phyloP scores from a whole-genome alignment of 1,140 invertebrate species.

The Drosophila baimaii region DNA sequence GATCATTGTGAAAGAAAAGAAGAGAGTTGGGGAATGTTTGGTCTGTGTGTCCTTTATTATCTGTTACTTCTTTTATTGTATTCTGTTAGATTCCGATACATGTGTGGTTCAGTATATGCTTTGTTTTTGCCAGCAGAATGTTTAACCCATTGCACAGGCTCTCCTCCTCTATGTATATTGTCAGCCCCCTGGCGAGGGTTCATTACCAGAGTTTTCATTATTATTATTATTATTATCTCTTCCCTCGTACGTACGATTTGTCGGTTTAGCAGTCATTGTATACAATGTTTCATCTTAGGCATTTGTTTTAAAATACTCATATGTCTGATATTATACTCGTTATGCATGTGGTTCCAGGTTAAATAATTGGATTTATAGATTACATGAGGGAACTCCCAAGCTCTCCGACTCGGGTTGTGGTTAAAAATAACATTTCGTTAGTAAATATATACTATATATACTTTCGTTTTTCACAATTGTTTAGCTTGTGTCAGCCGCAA shows the following conservation, averaged over 20 bases:
- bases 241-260: constrained; percentile 53
- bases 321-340: constrained; percentile 63
- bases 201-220: constrained; percentile 48
- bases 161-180: constrained; percentile 76
- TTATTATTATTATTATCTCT: constrained; percentile 35
- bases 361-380: constrained; percentile 50
- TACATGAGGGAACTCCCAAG: constrained; percentile 25
- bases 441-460: constrained; percentile 56
- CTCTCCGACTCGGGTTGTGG: constrained; percentile 21
- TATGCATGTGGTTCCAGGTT: constrained; percentile 44
- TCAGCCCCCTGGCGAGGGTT: constrained; percentile 64
- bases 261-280: constrained; percentile 72
- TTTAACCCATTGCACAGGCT: constrained; percentile 70
- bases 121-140: constrained; percentile 39
- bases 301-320: constrained; percentile 67
- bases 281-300: constrained; percentile 49
- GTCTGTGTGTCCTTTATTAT: constrained; percentile 83
- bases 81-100: constrained; percentile 60
- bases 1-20: constrained; percentile 13
- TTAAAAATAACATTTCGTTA: constrained; percentile 61
- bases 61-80: constrained; percentile 65
- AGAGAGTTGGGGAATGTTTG: constrained; percentile 40
- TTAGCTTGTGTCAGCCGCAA: constrained; percentile 48
- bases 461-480: constrained; percentile 45
- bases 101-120: constrained; percentile 43